Evolutionary conservation across 37 sponge, comb jelly and placozoan genomes (phyloP), one percentile per base, ranked within the genome.

Genomic region (Beroe forskalii): DNA sequence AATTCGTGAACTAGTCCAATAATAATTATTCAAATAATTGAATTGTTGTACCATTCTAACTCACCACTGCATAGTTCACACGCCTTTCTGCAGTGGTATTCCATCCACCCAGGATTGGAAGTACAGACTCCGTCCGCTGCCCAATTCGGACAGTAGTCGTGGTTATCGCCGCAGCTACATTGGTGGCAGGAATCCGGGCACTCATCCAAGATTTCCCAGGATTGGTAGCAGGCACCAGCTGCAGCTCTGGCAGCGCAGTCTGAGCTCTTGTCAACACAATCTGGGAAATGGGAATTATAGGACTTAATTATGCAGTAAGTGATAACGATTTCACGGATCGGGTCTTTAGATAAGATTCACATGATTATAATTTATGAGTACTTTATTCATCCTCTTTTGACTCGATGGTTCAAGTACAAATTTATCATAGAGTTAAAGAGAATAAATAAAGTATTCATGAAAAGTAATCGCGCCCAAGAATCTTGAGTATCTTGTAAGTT

Each of bases 121-220:
- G 37, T 20, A 25, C 86, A 80, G n/a, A 14, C 3, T 1, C 30
- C 40, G 3, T 2, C 48, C 4, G 37, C 55, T 1, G 55, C 27
- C 86, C 86, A 80, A n/a, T 4, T 24, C 12, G 86, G 86, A 80
- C 86, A 80, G 28, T 44, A 6, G 4, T 44, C 48, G 28, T 80
- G 44, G 86, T 80, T 80, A 30, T 80, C 86, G 14, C 86, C 86
- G 42, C 86, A 80, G 12, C 4, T 4, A 44, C 86, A 80, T 25
- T 80, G 86, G 27, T 80, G 86, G 42, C 86, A 80, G 55, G 86
- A 44, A 2, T 38, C 8, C 4, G 86, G 86, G 42, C 86, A 80
- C n/a, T 80, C 55, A 43, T 80, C 86, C 8, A 80, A 43, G 30
- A 80, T 80, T 33, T 30, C 86, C 2, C 27, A 17, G 39, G 36